Base-by-base conservation (phyloP, 2,797 vertebrate species). In the Petrocephalus sullivani region DNA sequence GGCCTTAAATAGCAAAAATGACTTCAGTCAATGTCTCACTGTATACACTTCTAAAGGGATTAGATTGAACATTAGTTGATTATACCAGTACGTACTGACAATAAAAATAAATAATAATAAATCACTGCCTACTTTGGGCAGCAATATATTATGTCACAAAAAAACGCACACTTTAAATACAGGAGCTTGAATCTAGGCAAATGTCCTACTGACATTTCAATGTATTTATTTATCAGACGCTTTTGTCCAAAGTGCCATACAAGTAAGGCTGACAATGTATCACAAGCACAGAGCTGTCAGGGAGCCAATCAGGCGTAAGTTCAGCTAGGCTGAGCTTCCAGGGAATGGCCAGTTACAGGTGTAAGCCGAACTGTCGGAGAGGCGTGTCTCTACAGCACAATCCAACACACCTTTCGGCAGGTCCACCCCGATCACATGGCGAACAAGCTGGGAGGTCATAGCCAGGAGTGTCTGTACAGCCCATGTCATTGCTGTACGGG, bases 401-500 rank as follows among this genome's bases (percentile, higher is more conserved):
- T 3, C 37, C 37, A 41, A 41, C 90, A 90, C 94, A 98, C 97
- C 97, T 95, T 81, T 64, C 1, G 0, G 89, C 56, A 0, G 85
- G 0, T 0, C 89, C 1, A 3, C 87, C 91, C 83, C 0, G 88
- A 0, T 95, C 93, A 92, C 98, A 99, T 0, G 97, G 94, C 0
- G 90, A 94, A 87, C 97, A 98, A 14, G 92, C 94, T 0, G 98
- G 98, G 46, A 95, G 82, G 92, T 99, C 92, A 87, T 96, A 98
- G 49, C 98, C 97, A 0, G 97, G 97, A 37, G 3, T 90, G 67
- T 99, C 98, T 0, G 97, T 98, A 89, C 98, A 99, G 91, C 98
- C 98, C 98, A 99, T 99, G 89, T 99, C 98, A 0, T 98, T 97
- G 92, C 98, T 99, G 91, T 98, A 99, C 1, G 98, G 98, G 88